Conservation (phyloP, 2,113 vertebrate genomes). For the Cryptotis parvus region DNA sequence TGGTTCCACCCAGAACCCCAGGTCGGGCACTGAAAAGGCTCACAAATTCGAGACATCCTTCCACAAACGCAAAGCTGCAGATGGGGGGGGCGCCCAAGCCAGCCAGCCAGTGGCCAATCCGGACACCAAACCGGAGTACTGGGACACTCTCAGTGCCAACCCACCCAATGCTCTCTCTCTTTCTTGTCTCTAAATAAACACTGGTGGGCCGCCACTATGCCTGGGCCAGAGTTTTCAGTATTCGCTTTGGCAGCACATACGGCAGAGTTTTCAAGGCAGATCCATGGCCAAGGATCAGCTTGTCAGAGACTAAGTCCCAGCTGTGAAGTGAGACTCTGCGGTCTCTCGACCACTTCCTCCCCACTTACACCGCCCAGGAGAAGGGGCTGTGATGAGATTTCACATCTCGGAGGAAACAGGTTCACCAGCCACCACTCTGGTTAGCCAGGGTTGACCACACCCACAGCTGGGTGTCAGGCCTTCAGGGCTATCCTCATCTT, state of each 20-base stretch:
- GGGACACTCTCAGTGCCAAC: too few relatives aligned
- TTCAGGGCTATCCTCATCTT: background rate
- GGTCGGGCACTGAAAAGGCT: background rate
- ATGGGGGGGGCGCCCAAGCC: conserved; percentile 41
- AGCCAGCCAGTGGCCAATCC: conserved; percentile 23
- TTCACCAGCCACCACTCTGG: background rate
- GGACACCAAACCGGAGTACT: conserved; percentile 58
- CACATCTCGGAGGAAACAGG: background rate
- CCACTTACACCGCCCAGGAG: background rate
- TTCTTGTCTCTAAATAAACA: conserved; percentile 75
- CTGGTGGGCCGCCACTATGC: too few relatives aligned
- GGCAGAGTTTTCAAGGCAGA: conserved; percentile 36
- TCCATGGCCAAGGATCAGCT: conserved; percentile 41
- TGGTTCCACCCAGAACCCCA: conserved; percentile 45
- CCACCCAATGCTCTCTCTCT: conserved; percentile 56
- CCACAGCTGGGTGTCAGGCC: background rate
- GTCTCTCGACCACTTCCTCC: background rate
- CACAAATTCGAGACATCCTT: conserved; percentile 5
- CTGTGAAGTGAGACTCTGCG: background rate
- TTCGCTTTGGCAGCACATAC: too few relatives aligned
- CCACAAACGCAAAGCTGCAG: conserved; percentile 59
- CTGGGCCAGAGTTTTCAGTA: too few relatives aligned
- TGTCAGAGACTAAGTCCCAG: background rate
- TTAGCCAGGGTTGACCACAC: too few relatives aligned
- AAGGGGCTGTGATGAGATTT: background rate